Evolutionary conservation across 1,140 invertebrate genomes (phyloP).

Genomic region (Tetramorium simillimum): DNA sequence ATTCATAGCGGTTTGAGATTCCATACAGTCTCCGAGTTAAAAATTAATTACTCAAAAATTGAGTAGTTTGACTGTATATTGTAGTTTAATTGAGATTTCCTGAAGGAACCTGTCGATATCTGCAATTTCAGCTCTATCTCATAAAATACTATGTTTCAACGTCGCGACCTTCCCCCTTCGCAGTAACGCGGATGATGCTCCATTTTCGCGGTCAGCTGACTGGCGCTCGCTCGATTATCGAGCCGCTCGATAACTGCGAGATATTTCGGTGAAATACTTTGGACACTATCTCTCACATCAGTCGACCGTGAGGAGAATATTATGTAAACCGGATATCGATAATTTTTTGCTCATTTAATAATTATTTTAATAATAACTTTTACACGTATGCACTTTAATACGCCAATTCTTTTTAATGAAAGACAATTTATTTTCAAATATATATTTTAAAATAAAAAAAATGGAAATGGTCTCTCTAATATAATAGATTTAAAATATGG

Average conservation of each 20-base stretch:
- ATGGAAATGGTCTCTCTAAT: too few relatives aligned
- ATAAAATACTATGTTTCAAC: conserved; percentile 31
- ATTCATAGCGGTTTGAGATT: background rate
- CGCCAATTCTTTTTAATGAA: background rate
- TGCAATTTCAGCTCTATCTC: background rate
- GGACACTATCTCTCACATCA: background rate
- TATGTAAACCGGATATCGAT: background rate
- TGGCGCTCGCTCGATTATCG: conserved; percentile 30
- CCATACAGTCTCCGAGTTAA: background rate
- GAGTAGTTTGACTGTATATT: background rate
- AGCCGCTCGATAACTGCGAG: conserved; percentile 25
- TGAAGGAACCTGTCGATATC: background rate
- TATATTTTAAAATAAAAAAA: background rate
- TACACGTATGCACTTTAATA: background rate
- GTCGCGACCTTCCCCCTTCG: conserved; percentile 31
- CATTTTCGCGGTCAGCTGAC: conserved; percentile 48
- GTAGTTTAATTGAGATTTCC: background rate
- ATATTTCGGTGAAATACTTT: background rate
- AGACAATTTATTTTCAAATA: background rate
- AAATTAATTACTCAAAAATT: too few relatives aligned
- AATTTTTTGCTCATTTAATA: background rate
- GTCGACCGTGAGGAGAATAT: background rate
- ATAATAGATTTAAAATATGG: background rate
- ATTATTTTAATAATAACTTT: background rate
- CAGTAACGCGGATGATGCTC: conserved; percentile 36